phyloP scores from a whole-genome alignment of 2,888 invertebrate species.

The Acanthoscelides obtectus region DNA sequence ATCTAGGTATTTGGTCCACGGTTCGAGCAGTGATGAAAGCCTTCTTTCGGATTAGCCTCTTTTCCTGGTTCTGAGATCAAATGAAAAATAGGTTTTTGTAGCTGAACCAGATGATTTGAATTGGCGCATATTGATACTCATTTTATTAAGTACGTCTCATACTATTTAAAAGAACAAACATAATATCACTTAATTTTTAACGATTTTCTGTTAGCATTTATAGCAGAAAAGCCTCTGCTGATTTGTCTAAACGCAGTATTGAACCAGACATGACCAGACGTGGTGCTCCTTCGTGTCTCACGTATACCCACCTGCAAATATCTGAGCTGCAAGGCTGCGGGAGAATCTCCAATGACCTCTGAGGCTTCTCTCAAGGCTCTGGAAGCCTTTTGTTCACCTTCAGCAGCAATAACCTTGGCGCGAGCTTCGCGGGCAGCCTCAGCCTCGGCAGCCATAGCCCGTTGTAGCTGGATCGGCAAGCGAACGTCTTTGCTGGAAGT shows the following conservation, averaged over 20 bases:
- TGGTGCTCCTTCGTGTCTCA: not conserved
- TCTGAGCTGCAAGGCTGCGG: constrained; percentile 88
- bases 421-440: constrained; percentile 90
- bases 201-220: too few species aligned
- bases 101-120: too few species aligned
- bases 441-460: constrained; percentile 95
- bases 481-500: constrained; percentile 82
- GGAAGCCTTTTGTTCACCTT: constrained; percentile 95
- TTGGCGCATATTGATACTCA: too few species aligned
- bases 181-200: too few species aligned
- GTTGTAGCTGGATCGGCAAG: constrained; percentile 84
- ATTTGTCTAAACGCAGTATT: not conserved
- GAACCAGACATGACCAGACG: not conserved
- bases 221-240: too few species aligned
- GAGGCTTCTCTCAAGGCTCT: constrained; percentile 91
- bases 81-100: too few species aligned
- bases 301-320: constrained; percentile 70
- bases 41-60: too few species aligned
- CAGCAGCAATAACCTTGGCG: constrained; percentile 93
- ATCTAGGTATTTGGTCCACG: too few species aligned
- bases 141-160: too few species aligned
- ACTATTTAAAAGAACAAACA: too few species aligned
- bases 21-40: too few species aligned
- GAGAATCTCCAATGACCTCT: constrained; percentile 90
- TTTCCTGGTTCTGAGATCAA: too few species aligned